Evolutionary conservation across 2,888 invertebrate genomes (phyloP).

Genomic region (Chydorus sphaericus): DNA sequence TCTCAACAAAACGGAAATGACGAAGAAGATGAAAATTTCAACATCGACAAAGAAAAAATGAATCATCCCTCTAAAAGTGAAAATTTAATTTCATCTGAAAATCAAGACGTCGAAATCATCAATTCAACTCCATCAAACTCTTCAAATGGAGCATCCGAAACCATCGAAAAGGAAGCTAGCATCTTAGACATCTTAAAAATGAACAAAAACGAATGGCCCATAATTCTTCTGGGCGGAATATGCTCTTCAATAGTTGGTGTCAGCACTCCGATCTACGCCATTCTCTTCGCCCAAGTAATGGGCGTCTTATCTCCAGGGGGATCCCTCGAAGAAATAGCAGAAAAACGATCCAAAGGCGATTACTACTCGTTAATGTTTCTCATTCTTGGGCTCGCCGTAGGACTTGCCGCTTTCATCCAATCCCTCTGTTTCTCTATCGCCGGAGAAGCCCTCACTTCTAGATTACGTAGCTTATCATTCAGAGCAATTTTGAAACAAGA

Average conservation of each 20-base stretch:
- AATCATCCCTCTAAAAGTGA: too few species aligned
- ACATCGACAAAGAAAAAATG: neutral
- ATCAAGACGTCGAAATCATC: neutral
- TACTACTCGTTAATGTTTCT: conserved; percentile 26
- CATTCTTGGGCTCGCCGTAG: conserved; percentile 26
- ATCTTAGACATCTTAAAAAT: conserved; percentile 44
- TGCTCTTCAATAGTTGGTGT: conserved; percentile 52
- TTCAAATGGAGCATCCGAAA: neutral
- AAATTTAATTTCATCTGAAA: neutral
- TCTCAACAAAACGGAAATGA: conserved; percentile 32
- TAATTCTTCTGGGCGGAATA: conserved; percentile 42
- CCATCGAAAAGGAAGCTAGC: conserved; percentile 14
- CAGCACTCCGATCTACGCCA: conserved; percentile 55
- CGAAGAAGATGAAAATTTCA: neutral
- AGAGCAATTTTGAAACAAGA: conserved; percentile 43
- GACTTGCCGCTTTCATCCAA: conserved; percentile 24
- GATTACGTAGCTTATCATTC: conserved; percentile 50
- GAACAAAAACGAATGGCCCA: conserved; percentile 53
- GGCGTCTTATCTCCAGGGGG: conserved; percentile 28
- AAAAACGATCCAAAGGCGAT: conserved; percentile 21
- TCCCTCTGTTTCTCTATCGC: conserved; percentile 58
- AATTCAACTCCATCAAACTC: neutral
- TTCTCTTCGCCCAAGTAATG: conserved; percentile 65
- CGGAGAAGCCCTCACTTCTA: conserved; percentile 61
- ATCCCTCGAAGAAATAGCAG: conserved; percentile 20